Evolutionary conservation across 2,113 vertebrate species (phyloP).

Genomic region (Proterorhinus semilunaris): DNA sequence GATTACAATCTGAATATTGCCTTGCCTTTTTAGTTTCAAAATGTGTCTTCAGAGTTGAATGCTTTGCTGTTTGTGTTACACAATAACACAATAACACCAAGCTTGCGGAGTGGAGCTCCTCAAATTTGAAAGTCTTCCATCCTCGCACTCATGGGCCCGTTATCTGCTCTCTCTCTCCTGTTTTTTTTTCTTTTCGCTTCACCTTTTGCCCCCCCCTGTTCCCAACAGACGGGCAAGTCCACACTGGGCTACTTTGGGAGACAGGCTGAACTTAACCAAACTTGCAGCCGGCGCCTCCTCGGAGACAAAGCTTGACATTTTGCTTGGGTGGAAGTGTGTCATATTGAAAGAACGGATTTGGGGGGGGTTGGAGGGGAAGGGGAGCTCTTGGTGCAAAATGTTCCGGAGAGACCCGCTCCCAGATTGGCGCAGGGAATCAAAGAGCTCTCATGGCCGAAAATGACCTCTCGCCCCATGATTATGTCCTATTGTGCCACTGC

Average conservation of each 20-base stretch:
- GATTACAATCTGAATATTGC: too few species aligned
- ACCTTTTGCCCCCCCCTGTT: slow-evolving; percentile 21
- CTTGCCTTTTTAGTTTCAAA: too few species aligned
- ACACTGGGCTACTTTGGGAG: slow-evolving; percentile 43
- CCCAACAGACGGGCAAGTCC: slow-evolving; percentile 32
- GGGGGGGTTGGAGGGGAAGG: slow-evolving; percentile 10
- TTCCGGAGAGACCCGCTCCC: slow-evolving; percentile 26
- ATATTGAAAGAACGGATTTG: slow-evolving; percentile 5
- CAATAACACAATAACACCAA: too few species aligned
- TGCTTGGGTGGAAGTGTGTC: slow-evolving; percentile 54
- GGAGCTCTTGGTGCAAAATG: slow-evolving; percentile 33
- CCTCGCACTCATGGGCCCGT: slow-evolving; percentile 8
- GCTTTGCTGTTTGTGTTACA: too few species aligned
- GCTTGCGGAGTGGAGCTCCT: slow-evolving; percentile 39
- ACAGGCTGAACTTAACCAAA: slow-evolving; percentile 52
- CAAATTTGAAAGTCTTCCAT: neutral
- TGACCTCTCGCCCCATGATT: slow-evolving; percentile 41
- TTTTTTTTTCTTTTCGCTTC: slow-evolving; percentile 17
- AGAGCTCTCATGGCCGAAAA: slow-evolving; percentile 37
- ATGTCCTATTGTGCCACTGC: slow-evolving; percentile 32
- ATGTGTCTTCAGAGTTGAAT: too few species aligned
- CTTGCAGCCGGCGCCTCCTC: slow-evolving; percentile 48
- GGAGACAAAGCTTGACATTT: slow-evolving; percentile 66
- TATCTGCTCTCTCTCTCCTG: slow-evolving; percentile 27
- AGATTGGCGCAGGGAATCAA: slow-evolving; percentile 25